phyloP scores from a whole-genome alignment of 2,113 vertebrate genomes.

The Sapajus apella region DNA sequence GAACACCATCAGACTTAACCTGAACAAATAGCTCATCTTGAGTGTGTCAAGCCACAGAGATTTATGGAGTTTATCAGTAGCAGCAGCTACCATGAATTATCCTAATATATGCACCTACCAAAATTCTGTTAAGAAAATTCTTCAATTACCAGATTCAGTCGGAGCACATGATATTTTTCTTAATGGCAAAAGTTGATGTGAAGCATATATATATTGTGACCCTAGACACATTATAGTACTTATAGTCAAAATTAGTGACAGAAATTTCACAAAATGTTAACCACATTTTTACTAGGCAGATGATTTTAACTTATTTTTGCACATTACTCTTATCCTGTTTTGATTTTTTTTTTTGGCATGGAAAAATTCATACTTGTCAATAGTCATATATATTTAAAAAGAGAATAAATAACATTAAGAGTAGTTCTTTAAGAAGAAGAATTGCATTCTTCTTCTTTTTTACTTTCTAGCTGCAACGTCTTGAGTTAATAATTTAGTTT shows the following conservation, averaged over 20 bases:
- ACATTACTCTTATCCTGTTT: background rate
- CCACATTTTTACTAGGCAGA: background rate
- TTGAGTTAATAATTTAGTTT: background rate
- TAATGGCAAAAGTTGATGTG: background rate
- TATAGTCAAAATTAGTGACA: background rate
- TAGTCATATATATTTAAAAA: background rate
- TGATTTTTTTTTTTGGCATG: background rate
- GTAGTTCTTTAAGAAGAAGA: background rate
- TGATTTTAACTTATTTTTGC: background rate
- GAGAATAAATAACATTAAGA: background rate
- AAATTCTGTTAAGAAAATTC: background rate
- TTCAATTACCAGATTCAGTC: background rate
- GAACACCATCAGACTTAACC: background rate
- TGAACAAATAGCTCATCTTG: background rate
- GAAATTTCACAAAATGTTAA: background rate
- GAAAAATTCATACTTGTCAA: background rate
- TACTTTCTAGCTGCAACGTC: background rate
- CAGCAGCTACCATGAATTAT: background rate
- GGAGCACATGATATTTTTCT: background rate
- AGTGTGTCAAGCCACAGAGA: background rate
- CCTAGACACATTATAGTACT: background rate
- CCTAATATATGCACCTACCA: background rate
- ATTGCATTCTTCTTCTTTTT: background rate
- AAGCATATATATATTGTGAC: background rate
- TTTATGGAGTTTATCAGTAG: background rate